Evolutionary conservation across 2,797 vertebrate species (phyloP), one percentile per base, ranked within the genome.

Genomic region (Lophotriccus pileatus): DNA sequence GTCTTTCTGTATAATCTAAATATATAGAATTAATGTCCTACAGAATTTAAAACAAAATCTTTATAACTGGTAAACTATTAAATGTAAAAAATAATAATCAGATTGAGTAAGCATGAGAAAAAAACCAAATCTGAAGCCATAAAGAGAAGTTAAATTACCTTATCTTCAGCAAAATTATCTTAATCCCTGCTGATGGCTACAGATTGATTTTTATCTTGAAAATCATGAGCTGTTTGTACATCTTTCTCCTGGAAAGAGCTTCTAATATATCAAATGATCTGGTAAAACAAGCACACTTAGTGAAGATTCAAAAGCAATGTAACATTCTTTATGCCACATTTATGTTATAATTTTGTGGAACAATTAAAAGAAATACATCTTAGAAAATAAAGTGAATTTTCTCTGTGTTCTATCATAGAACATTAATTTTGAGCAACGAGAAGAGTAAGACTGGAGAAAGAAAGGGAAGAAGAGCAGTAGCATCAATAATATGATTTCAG

Each of bases 231-330:
- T 7, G 96, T 98, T 95, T 99, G 96, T 62, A 98, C 92, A 12
- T 98, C 88, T 97, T 21, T 98, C 98, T 12, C 98, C 98, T 4
- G 98, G 98, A 85, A 98, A 98, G 93, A 68, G 97, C 98, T 89
- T 98, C 95, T 36, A 97, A 97, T 69, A 80, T 73, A 80, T 98
- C 98, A 53, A 98, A 83, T n/a, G 88, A 94, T 63, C 98, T 98
- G 90, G 59, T 76, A 72, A 94, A 91, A 88, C 34, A 56, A 56
- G 14, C 24, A 60, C 15, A 53, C 34, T 52, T 15, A 63, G 39
- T 52, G 37, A 93, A 66, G 30, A 32, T n/a, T 64, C 39, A 93
- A 68, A 60, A 27, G n/a, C 39, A 84, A 59, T 27, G 10, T 36
- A 76, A 46, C 16, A 14, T 69, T 70, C 30, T 59, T 79, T 36